A percentile compares a stretch with the other conserved stretches of the same genome.
Evolutionary conservation across 2,888 invertebrate genomes (phyloP).

Genomic region (Acrobasis consociella): DNA sequence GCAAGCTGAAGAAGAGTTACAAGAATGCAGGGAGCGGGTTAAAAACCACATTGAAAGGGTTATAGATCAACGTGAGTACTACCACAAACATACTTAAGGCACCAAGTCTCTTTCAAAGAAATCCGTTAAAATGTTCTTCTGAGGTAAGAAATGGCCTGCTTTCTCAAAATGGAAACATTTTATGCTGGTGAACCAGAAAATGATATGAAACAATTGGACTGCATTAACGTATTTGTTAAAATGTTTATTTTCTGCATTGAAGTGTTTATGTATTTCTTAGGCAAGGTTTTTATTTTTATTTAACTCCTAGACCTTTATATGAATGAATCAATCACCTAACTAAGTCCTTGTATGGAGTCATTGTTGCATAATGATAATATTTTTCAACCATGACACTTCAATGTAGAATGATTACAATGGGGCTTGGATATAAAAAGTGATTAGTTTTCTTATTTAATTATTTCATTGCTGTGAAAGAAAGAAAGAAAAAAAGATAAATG

Average conservation of each 20-base stretch:
- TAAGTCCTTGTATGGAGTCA: too few species aligned
- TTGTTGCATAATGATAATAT: too few species aligned
- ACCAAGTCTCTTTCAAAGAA: not conserved
- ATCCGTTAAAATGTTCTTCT: conserved; percentile 24
- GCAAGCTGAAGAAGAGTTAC: conserved; percentile 93
- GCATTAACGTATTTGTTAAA: not conserved
- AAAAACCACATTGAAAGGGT: conserved; percentile 93
- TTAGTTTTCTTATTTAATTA: too few species aligned
- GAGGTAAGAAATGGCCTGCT: conserved; percentile 45
- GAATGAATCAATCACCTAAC: too few species aligned
- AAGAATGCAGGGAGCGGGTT: conserved; percentile 91
- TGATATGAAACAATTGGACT: conserved; percentile 1
- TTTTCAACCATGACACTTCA: not conserved
- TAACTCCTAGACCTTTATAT: too few species aligned
- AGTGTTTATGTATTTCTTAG: not conserved
- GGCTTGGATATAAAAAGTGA: not conserved
- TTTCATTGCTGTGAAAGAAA: too few species aligned
- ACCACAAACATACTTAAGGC: not conserved
- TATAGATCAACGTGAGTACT: conserved; percentile 95
- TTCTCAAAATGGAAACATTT: not conserved
- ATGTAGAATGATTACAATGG: conserved; percentile 1
- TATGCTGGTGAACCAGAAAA: not conserved
- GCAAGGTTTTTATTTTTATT: too few species aligned
- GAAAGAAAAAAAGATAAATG: too few species aligned
- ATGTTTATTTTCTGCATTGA: conserved; percentile 4